These are phyloP conservation scores for Allophyes oxyacanthae DNA, from an alignment of 2,888 invertebrate species.

Conservation along the genomic window DNA sequence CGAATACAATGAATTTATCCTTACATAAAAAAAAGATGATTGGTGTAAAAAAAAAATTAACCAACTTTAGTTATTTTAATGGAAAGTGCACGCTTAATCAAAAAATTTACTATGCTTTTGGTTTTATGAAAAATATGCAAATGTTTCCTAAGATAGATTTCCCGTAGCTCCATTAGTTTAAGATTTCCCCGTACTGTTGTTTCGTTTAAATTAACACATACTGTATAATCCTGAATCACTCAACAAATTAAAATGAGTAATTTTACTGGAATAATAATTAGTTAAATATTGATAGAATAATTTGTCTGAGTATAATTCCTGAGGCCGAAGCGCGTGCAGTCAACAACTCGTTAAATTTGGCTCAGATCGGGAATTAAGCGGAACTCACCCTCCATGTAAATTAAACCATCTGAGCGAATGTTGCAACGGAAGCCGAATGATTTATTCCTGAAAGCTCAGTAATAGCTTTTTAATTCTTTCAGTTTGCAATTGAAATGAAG, in stretches of 20 bases:
- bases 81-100: too few species aligned
- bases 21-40: too few species aligned
- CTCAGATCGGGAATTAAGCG: constrained; percentile 65
- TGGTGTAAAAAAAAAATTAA: too few species aligned
- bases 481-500: constrained; percentile 63
- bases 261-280: constrained; percentile 14
- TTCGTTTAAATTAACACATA: too few species aligned
- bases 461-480: constrained; percentile 74
- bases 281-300: constrained; percentile 42
- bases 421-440: constrained; percentile 71
- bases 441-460: constrained; percentile 68
- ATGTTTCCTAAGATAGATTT: too few species aligned
- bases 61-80: too few species aligned
- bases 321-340: constrained; percentile 40
- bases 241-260: background rate
- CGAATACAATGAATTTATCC: too few species aligned
- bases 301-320: constrained; percentile 40
- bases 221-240: too few species aligned
- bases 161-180: too few species aligned
- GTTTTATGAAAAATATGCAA: too few species aligned
- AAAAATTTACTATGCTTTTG: too few species aligned
- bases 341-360: constrained; percentile 64
- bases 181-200: too few species aligned
- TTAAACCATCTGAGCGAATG: constrained; percentile 71
- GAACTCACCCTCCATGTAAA: constrained; percentile 71